phyloP scores from a whole-genome alignment of 1,140 invertebrate species.

The Papilio glaucus region DNA sequence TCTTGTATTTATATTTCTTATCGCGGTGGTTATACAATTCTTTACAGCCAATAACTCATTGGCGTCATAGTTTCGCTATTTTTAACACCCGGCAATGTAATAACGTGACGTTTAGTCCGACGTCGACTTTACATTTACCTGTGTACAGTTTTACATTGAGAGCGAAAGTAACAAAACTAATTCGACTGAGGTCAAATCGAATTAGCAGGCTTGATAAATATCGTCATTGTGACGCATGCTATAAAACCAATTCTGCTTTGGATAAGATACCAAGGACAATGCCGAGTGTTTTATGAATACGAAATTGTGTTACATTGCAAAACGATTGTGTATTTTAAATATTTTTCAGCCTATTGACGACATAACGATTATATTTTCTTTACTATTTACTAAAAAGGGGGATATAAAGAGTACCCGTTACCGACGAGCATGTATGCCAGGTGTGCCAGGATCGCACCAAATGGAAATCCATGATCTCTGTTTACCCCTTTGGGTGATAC shows the following conservation, averaged over 20 bases:
- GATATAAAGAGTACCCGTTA: no score
- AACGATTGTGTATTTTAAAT: neutral
- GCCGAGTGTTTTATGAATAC: neutral
- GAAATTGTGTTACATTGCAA: neutral
- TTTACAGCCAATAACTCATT: neutral
- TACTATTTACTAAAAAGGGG: no score
- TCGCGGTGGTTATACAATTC: no score
- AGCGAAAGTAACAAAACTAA: slow-evolving; percentile 23
- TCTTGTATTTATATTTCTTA: no score
- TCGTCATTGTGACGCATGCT: slow-evolving; percentile 15
- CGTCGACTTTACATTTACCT: neutral
- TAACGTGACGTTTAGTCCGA: neutral
- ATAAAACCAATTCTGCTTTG: slow-evolving; percentile 1
- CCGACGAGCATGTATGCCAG: no score
- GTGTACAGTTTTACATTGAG: neutral
- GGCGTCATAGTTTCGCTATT: neutral
- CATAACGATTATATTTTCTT: no score
- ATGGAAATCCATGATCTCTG: no score
- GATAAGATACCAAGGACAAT: neutral
- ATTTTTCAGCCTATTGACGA: neutral
- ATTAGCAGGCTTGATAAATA: slow-evolving; percentile 10
- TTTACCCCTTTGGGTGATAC: no score
- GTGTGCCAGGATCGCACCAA: no score
- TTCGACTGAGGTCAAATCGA: slow-evolving; percentile 8
- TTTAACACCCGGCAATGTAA: neutral